Base-by-base conservation (phyloP, 2,797 vertebrate species). In the Microctenopoma steveboyesi region DNA sequence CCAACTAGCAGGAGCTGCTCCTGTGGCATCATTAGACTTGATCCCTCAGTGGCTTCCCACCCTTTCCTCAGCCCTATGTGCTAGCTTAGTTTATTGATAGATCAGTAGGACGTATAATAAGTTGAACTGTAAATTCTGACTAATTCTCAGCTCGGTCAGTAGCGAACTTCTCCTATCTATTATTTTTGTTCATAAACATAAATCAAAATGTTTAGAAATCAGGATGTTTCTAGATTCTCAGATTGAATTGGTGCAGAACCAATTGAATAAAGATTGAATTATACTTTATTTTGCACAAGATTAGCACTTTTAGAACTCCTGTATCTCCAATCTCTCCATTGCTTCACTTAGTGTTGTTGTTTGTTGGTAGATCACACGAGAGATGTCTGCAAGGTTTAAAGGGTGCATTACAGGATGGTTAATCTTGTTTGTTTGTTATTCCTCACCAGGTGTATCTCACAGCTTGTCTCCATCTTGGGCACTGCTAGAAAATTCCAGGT, bases 401-500 rank as follows among this genome's bases (percentile, higher is more conserved):
- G 15, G 50, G 37, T 59, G 15, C 27, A 0, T n/a, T 14, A 22
- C 14, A 50, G 30, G 16, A 39, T 10, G 35, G 7, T 57, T 59
- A 27, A 47, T 58, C 58, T 60, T 40, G 50, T 51, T 42, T 52
- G 65, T 62, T 62, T 76, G 63, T 70, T 68, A 30, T 72, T 70
- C 54, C 64, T 72, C 54, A 30, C 74, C 76, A 84, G 78, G 79
- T 88, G 74, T 48, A 83, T 63, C 75, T 81, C 72, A 64, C 52
- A 53, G 59, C 63, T 58, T 16, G 51, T 69, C 50, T 82, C 40
- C 72, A 64, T 79, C 58, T 78, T 35, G 11, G 62, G 66, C 3
- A 10, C 64, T 60, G 59, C 60, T 30, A 49, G 2, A 11, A 27
- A 72, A 83, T 86, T 88, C 80, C 84, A 89, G 79, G 72, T 84